Base-by-base conservation (phyloP, 1,140 invertebrate species). In the Cydia strobilella region DNA sequence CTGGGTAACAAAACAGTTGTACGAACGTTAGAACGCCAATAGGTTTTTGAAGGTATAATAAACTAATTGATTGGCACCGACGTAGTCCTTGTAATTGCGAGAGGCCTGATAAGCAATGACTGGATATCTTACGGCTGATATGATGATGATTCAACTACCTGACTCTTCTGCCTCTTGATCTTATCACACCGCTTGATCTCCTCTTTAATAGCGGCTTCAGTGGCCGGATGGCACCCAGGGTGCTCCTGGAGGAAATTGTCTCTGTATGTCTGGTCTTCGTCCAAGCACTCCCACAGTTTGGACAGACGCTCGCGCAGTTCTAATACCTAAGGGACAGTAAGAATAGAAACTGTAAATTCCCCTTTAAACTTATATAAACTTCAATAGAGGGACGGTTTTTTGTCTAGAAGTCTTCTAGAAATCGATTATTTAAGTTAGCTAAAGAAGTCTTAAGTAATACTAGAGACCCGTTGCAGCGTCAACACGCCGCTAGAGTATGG, bases 261-360 rank as follows among this genome's bases (percentile, higher is more conserved):
- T 5, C 88, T 77, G 72, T 93, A 91, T 10, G 90, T 84, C 39
- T 93, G 82, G 27, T 95, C 93, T 69, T 95, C 93, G 12, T 95
- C 94, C 2, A 97, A 86, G 76, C 94, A 94, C 27, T 94, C 93
- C 95, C 95, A 96, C 0, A 96, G 82, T 54, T 88, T 87, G 1
- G 93, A 82, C 1, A 96, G 77, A 72, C 94, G 93, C 23, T 94
- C 90, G 75, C 94, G 93, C 66, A 94, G 88, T 42, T 93, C 90
- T 25, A 90, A 75, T 4, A 92, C 90, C 89, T 92, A 18, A 7
- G 20, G 20, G 20, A 23, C 18, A 45, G 74, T 72, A 62, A 74
- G n/a, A 59, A 48, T 48, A 63, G 23, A 73, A 65, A 73, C 3
- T 31, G 5, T 31, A 31, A 31, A 31, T 31, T 31, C 5, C 31